Evolutionary conservation across 2,113 vertebrate species (phyloP), one percentile per base, ranked within the genome.

Genomic region (Sminthopsis crassicaudata): DNA sequence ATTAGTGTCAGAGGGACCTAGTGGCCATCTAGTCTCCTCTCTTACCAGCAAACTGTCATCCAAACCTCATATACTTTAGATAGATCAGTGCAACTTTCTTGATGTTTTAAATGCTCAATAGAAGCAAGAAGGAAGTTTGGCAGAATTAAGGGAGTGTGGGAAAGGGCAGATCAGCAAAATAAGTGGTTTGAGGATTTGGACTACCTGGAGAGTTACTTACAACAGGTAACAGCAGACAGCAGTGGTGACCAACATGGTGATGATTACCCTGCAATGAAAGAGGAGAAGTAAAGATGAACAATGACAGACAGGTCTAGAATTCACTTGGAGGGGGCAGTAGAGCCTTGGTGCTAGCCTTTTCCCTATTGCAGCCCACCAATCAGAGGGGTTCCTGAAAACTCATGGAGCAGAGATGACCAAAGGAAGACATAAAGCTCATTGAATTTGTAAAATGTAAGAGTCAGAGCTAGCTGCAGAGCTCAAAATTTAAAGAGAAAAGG

Each of bases 151-250:
- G 12, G 53, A 51, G n/a, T 14, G 24, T 84, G 30, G 2, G 22
- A 19, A 11, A 46, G 46, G 42, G 26, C 25, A 57, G 16, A 51
- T 10, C 11, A 46, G 19, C 16, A 91, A 94, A 52, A 89, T 12
- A 0, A 0, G 2, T 24, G 60, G 19, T 8, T 36, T 9, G 25
- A 60, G 51, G 42, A 26, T 3, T 16, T 51, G 90, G 54, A 91
- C 24, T 50, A 50, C 46, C 46, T 30, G 25, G 46, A 36, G 57
- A 0, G 4, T 94, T 98, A 99, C 99, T 99, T 97, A 99, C 99
- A 99, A 99, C 95, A 99, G 97, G 96, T 99, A 99, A 97, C 99
- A 99, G 98, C 99, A 99, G 95, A 99, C 98, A 0, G 99, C 99
- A 0, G 99, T 99, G 93, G 99, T 99, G 55, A 99, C 98, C 98